Base-by-base conservation (phyloP, 2,888 invertebrate genomes). In the Agelastica alni region DNA sequence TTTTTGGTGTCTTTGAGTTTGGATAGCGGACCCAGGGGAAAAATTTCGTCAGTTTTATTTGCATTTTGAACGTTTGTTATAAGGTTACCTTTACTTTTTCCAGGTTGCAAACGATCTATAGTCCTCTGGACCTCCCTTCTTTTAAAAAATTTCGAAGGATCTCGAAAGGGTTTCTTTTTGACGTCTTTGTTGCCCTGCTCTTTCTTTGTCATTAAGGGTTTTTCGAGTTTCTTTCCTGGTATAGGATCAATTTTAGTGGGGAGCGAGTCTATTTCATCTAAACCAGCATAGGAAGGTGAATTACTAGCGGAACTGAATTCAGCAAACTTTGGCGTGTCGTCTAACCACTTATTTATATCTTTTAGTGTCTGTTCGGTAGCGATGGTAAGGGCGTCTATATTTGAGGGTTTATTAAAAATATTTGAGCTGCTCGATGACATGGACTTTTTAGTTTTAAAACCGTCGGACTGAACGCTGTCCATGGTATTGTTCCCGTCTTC, bases 261-360 rank as follows among this genome's bases (percentile, higher is more conserved):
- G 6, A 58, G 28, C 12, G 41, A n/a, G n/a, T 82, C 81, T 51
- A 82, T 78, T 65, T 88, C 86, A 69, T 89, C 86, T 2, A 85
- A 78, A n/a, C 62, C 62, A 9, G 63, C 43, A 51, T 70, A 71
- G 4, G 87, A 84, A 0, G 87, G 87, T 0, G 91, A 91, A 74
- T 89, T 90, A 67, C 88, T 88, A 4, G 86, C 87, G 0, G 91
- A 90, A 65, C 88, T 90, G 60, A 86, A 85, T 65, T 86, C 87
- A 0, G 88, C 83, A 58, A 86, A 83, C 63, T 86, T 85, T 0
- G 92, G 91, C 0, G 91, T 88, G 66, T 91, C 91, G 68, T 92
- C 91, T 55, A 93, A 77, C 91, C 92, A 93, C 68, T 91, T 91
- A 72, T 90, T 92, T 32, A 93, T 91, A 72, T 93, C 93, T 81